Evolutionary conservation across 2,113 vertebrate genomes (phyloP), one percentile per base, ranked within the genome.

Genomic region (Dendrocopos noguchii): DNA sequence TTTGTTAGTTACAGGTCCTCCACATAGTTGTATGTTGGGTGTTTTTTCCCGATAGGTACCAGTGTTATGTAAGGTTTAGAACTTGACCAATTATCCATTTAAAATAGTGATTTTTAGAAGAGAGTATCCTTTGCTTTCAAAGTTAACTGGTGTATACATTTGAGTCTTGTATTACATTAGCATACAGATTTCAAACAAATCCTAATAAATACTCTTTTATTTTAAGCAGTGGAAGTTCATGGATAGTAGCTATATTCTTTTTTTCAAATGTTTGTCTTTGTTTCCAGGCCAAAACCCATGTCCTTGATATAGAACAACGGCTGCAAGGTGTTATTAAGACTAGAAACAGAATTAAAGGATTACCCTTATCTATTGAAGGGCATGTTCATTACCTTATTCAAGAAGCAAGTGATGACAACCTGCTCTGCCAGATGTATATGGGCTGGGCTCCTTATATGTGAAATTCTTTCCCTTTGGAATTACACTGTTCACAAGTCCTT

Each of bases 331-430:
- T 99, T 71, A 99, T 99, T 95, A 99, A 99, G 97, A 99, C 98
- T 87, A 97, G 98, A 87, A 99, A 99, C 86, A 98, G 99, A 97
- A 98, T 99, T 76, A 98, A 99, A 93, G 99, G 99, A 42, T 96
- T 99, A 19, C 99, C 99, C 6, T 97, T 99, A 87, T 99, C 99
- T 39, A 99, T 99, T 72, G 99, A 99, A 97, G 99, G 99, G 61
- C 99, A 99, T 4, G 99, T 99, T 83, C 99, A 99, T 96, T 99
- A 99, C 96, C 98, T 99, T 70, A 99, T 99, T 95, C 98, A 99
- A 89, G 99, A 99, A 97, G 98, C 98, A 88, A 99, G 98, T 14
- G 98, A 99, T 65, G 98, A 99, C 88, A 99, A 98, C 61, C 97
- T 99, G 92, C 98, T 99, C 24, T 99, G 99, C 95, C 99, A 98